Evolutionary conservation across 2,797 vertebrate genomes (phyloP).

Genomic region (Darevskia nairensis): DNA sequence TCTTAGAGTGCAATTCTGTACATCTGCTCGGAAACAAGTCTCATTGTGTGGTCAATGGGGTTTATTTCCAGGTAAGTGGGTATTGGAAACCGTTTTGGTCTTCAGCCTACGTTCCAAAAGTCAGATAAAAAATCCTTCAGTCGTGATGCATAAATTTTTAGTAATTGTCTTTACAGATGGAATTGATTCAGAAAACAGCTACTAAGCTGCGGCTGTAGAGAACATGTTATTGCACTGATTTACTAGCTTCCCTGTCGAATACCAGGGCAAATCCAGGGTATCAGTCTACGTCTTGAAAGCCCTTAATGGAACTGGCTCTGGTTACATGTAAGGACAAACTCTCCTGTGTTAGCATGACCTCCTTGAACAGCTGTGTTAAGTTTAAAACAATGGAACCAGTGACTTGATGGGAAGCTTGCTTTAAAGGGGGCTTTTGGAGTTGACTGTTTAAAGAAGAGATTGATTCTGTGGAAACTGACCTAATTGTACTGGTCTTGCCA

Average conservation of each 20-base stretch:
- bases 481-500: neutral
- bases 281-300: constrained; percentile 1
- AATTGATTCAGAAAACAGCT: neutral
- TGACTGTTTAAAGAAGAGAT: neutral
- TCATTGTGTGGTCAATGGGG: neutral
- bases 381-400: constrained; percentile 10
- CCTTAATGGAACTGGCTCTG: neutral
- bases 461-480: neutral
- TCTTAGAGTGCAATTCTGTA: neutral
- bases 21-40: neutral
- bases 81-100: neutral
- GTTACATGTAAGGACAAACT: constrained; percentile 21
- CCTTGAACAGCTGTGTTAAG: constrained; percentile 20
- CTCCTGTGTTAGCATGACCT: constrained; percentile 6
- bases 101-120: neutral
- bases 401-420: neutral
- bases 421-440: neutral
- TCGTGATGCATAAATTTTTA: neutral
- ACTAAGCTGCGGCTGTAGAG: neutral
- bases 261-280: constrained; percentile 19
- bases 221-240: neutral
- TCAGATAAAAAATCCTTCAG: neutral
- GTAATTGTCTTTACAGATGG: neutral
- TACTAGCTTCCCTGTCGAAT: constrained; percentile 13
- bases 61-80: neutral